phyloP scores from a whole-genome alignment of 2,797 vertebrate genomes.

The Acipenser oxyrinchus region DNA sequence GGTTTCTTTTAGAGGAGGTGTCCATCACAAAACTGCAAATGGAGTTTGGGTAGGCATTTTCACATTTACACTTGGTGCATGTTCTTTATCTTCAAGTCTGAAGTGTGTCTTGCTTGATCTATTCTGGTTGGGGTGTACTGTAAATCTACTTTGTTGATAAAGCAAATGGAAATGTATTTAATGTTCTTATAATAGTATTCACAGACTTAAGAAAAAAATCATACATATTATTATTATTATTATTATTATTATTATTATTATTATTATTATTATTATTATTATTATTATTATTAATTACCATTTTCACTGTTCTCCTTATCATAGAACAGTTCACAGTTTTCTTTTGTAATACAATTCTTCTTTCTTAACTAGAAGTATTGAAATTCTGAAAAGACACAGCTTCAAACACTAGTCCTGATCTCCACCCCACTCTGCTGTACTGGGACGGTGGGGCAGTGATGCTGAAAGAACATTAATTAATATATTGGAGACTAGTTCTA shows the following conservation, averaged over 20 bases:
- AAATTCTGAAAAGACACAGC: not conserved
- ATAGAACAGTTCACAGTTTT: too few species aligned
- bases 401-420: constrained; percentile 21
- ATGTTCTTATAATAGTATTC: not conserved
- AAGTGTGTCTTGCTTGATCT: not conserved
- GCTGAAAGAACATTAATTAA: constrained; percentile 24
- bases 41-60: not conserved
- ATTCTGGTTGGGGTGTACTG: not conserved
- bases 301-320: too few species aligned
- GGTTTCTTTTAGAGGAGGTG: not conserved
- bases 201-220: too few species aligned
- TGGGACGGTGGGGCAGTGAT: constrained; percentile 27
- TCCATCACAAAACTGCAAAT: not conserved
- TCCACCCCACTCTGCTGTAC: constrained; percentile 23
- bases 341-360: not conserved
- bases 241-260: not conserved
- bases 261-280: not conserved
- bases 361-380: not conserved
- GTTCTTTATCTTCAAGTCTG: not conserved
- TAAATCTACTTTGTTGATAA: not conserved
- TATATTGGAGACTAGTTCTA: constrained; percentile 12
- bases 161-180: not conserved
- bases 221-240: not conserved
- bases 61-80: too few species aligned
- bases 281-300: not conserved